Evolutionary conservation across 2,113 vertebrate species (phyloP), one percentile per base, ranked within the genome.

Genomic region (Ptychochromis oligacanthus): DNA sequence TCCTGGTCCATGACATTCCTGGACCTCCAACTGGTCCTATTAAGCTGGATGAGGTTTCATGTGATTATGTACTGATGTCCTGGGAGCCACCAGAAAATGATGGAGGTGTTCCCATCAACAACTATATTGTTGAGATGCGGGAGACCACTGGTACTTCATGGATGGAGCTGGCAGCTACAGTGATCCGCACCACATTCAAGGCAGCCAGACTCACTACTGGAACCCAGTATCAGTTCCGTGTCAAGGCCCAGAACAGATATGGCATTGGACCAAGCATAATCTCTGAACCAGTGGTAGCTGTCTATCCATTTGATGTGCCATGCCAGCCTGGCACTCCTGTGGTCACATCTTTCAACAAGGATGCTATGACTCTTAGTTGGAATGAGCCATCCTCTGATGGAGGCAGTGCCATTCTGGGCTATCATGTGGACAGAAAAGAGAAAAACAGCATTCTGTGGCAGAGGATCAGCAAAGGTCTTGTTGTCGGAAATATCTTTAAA

Each of bases 241-340:
- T 99, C 83, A 99, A 96, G 95, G 98, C 98, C 91, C 97, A 99
- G 86, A 99, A 99, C 77, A 96, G 98, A 92, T 99, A 99, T 15
- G 98, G 98, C 80, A 92, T 96, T 86, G 97, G 98, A 57, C 97
- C 98, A 38, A 93, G 91, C 83, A 95, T 98, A 84, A 92, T 93
- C 78, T 99, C 98, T 84, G 95, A 96, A 36, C 84, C 96, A 57
- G 86, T 99, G 74, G 84, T 98, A 87, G 98, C 98, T 89, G 97
- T 92, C 56, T 99, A 97, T 96, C 98, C 98, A 85, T 99, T 99
- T 94, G 97, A 97, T 82, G 97, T 98, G 36, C 98, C 98, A 89
- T 95, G 97, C 10, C 98, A 98, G 91, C 98, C 98, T 87, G 98
- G 97, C 24, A 97, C 94, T 87, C 98, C 98, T 86, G 94, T 96